A percentile compares a stretch with the other conserved stretches of the same genome.
These are phyloP conservation scores for Murina feae DNA, from an alignment of 2,113 vertebrate genomes.

Conservation along the genomic window DNA sequence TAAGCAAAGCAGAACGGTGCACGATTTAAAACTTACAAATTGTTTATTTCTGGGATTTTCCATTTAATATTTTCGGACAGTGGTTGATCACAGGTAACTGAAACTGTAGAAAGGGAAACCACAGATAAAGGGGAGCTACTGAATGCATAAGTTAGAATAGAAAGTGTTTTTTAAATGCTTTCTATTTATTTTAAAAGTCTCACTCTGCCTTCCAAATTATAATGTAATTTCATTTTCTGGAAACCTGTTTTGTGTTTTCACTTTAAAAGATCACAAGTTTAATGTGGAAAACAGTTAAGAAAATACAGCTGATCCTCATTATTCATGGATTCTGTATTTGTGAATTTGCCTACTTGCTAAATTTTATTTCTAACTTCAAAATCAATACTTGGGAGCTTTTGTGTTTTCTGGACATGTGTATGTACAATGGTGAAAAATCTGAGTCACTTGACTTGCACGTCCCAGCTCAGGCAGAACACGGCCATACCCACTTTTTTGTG, in stretches of 20 bases:
- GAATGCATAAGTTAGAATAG: neutral
- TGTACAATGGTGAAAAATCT: neutral
- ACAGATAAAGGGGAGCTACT: neutral
- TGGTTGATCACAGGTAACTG: neutral
- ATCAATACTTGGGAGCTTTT: neutral
- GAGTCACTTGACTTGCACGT: neutral
- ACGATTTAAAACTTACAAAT: neutral
- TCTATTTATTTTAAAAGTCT: neutral
- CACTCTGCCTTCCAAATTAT: slow-evolving; percentile 25
- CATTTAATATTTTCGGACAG: neutral
- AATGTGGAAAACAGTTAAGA: neutral
- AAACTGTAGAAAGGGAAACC: neutral
- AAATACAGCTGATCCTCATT: neutral
- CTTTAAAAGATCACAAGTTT: neutral
- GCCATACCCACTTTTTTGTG: neutral
- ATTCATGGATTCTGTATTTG: neutral
- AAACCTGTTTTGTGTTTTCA: slow-evolving; percentile 6
- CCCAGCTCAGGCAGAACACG: neutral
- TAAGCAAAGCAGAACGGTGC: neutral
- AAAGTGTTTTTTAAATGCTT: neutral
- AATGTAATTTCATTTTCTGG: neutral
- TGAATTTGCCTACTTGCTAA: neutral
- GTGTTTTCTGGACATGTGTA: neutral
- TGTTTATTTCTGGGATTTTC: neutral
- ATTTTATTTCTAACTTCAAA: neutral